Evolutionary conservation across 2,888 invertebrate species (phyloP).

Genomic region (Athalia rosae): DNA sequence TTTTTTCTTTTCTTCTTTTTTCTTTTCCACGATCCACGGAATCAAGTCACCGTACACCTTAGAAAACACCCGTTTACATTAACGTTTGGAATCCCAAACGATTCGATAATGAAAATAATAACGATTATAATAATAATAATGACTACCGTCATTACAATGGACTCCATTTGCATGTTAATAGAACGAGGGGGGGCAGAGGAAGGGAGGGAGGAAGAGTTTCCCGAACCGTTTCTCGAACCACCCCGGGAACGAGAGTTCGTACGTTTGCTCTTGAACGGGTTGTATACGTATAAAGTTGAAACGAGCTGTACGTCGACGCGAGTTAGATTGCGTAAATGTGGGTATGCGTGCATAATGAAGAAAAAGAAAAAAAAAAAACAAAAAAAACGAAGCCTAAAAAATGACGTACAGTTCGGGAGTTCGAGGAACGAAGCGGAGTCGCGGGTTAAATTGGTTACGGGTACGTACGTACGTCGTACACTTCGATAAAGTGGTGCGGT

Average conservation of each 20-base stretch:
- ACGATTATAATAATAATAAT: constrained; percentile 27
- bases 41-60: background rate
- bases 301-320: constrained; percentile 9
- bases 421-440: too few species aligned
- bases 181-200: background rate
- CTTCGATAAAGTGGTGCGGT: too few species aligned
- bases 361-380: background rate
- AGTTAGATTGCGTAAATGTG: too few species aligned
- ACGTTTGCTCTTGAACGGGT: constrained; percentile 14
- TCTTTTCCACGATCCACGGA: background rate
- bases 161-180: constrained; percentile 32
- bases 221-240: constrained; percentile 1
- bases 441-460: too few species aligned
- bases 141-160: constrained; percentile 3
- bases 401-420: too few species aligned
- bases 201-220: background rate
- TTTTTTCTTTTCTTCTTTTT: background rate
- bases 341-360: background rate
- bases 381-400: too few species aligned
- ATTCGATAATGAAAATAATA: constrained; percentile 28
- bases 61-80: too few species aligned
- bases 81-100: background rate
- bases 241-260: background rate
- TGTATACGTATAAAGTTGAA: too few species aligned
- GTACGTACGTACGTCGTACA: too few species aligned